Percentiles rank a stretch among this genome's conserved stretches.
These are phyloP conservation scores for Noctua fimbriata DNA, from an alignment of 2,888 invertebrate species.

Conservation along the genomic window DNA sequence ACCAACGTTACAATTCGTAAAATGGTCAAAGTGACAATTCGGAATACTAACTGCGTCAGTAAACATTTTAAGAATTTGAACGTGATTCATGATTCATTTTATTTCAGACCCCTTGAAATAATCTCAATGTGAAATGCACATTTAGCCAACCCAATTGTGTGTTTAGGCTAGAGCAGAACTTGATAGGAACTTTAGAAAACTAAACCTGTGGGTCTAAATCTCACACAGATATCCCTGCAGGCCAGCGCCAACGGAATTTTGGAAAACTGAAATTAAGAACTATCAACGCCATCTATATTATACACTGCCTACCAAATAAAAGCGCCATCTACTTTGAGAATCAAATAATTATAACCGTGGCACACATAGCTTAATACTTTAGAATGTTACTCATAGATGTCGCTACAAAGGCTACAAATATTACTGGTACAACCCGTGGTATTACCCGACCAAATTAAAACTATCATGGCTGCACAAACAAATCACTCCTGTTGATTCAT, in stretches of 20 bases:
- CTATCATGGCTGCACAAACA: background rate
- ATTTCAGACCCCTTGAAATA: no score
- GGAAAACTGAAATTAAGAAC: background rate
- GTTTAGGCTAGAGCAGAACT: no score
- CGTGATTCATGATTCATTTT: no score
- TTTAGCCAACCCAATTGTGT: background rate
- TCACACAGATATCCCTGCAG: background rate
- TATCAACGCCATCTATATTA: constrained; percentile 22
- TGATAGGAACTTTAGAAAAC: background rate
- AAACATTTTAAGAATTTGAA: background rate
- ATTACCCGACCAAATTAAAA: constrained; percentile 46
- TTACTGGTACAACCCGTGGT: constrained; percentile 1
- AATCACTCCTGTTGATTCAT: constrained; percentile 19
- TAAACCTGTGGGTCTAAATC: background rate
- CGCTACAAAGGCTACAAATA: constrained; percentile 9
- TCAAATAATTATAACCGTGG: background rate
- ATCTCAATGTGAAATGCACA: no score
- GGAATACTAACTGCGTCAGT: background rate
- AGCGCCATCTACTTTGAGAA: constrained; percentile 4
- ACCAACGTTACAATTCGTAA: background rate
- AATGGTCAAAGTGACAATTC: background rate
- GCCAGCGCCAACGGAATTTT: background rate
- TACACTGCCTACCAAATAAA: background rate
- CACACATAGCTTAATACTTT: background rate
- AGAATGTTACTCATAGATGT: constrained; percentile 25